Conservation (phyloP, 2,797 vertebrate species). For the Notolepis coatsorum region DNA sequence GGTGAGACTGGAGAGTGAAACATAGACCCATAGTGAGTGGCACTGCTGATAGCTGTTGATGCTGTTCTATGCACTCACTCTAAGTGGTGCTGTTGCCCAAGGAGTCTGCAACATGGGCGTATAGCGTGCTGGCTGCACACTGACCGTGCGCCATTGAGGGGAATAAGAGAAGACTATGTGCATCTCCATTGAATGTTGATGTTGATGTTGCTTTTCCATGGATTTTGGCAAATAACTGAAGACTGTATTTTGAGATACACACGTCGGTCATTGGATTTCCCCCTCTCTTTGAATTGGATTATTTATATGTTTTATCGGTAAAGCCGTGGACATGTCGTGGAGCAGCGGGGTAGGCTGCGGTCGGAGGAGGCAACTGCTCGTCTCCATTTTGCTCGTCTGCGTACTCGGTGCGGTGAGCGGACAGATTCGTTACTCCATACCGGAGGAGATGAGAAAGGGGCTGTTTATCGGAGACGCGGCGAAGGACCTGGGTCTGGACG, state of each 20-base stretch:
- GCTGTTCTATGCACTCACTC: conserved; percentile 44
- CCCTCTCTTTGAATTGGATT: too few species aligned
- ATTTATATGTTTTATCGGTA: neutral
- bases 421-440: conserved; percentile 86
- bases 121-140: neutral
- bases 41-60: neutral
- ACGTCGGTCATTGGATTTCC: neutral
- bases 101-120: conserved; percentile 12
- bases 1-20: neutral
- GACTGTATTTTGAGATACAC: neutral
- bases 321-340: conserved; percentile 27
- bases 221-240: neutral
- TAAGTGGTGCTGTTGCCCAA: conserved; percentile 77
- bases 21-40: too few species aligned
- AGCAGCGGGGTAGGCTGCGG: conserved; percentile 62
- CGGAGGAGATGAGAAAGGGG: conserved; percentile 87
- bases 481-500: conserved; percentile 85
- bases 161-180: conserved; percentile 2
- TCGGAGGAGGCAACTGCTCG: conserved; percentile 74
- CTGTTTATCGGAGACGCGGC: conserved; percentile 86
- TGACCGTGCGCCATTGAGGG: conserved; percentile 17
- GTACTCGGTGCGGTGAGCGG: conserved; percentile 64
- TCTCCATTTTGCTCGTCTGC: conserved; percentile 77
- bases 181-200: neutral
- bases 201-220: neutral